phyloP scores from a whole-genome alignment of 2,797 vertebrate species.

The Poliocrania exsul region DNA sequence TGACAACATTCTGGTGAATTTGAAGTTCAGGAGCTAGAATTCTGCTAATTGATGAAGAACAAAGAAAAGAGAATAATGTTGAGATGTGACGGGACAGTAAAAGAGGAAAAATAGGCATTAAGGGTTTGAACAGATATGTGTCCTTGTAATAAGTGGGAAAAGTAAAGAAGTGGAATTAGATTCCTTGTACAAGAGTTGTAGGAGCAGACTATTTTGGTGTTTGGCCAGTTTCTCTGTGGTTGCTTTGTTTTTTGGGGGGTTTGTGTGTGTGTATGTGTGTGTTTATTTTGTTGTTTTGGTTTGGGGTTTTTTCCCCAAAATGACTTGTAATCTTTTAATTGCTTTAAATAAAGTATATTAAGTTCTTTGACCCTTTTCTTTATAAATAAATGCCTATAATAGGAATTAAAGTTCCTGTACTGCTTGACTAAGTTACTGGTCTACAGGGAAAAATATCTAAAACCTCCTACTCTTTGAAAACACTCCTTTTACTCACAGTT shows the following conservation, averaged over 20 bases:
- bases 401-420: not conserved
- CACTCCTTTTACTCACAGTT: not conserved
- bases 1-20: not conserved
- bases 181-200: not conserved
- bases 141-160: not conserved
- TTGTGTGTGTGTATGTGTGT: too few relatives aligned
- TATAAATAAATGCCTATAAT: not conserved
- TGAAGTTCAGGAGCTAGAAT: not conserved
- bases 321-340: not conserved
- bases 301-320: not conserved
- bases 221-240: not conserved
- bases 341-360: not conserved
- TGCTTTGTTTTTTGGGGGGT: not conserved
- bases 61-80: not conserved
- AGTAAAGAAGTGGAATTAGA: not conserved
- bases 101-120: not conserved
- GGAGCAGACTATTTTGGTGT: accelerated
- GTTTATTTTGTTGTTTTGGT: too few relatives aligned
- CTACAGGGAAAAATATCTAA: not conserved
- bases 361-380: not conserved
- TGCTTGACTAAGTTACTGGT: not conserved
- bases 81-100: not conserved
- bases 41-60: not conserved
- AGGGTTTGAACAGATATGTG: not conserved
- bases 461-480: not conserved